Evolutionary conservation across 2,888 invertebrate genomes (phyloP), one percentile per base, ranked within the genome.

Genomic region (Drosophila demipolita): DNA sequence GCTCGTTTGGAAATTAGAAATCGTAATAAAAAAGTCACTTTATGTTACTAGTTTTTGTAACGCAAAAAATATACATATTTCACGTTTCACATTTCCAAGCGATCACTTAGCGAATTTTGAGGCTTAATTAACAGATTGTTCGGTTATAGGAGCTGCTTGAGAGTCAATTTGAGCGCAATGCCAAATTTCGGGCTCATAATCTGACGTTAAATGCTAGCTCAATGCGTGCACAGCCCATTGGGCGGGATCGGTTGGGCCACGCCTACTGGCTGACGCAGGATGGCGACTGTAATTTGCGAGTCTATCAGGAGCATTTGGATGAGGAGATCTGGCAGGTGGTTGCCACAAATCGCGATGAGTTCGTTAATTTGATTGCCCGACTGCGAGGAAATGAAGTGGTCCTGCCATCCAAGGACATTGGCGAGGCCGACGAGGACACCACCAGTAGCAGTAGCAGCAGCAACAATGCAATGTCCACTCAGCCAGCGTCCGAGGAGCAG

Each of bases 241-340:
- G 99, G 3, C 95, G 96, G 80, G 99, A 99, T 94, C 96, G 96
- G 76, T 94, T 96, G 90, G 99, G 99, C 1, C 95, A 97, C 92
- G 95, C 96, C 8, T 99, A 99, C 93, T 99, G 99, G 99, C 95
- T 96, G 88, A 97, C 99, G 89, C 95, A 97, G 66, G 98, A 99
- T 93, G 95, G 96, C 75, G 96, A 97, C 70, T 96, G 97, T 87
- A 98, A 98, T 93, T 94, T 99, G 74, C 95, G 98, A 77, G 95
- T 99, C 54, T 99, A 98, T 93, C 96, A 97, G 91, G 99, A 99
- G 93, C 98, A 99, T 91, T 95, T 97, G 80, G 99, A 99, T 93
- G 99, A 99, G 92, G 98, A 99, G 92, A 97, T 97, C 17, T 99
- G 98, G 98, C 96, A 97, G 91, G 94, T 98, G 53, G 96, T 99